Base-by-base conservation (phyloP, 2,113 vertebrate species). In the Calyptomena viridis region DNA sequence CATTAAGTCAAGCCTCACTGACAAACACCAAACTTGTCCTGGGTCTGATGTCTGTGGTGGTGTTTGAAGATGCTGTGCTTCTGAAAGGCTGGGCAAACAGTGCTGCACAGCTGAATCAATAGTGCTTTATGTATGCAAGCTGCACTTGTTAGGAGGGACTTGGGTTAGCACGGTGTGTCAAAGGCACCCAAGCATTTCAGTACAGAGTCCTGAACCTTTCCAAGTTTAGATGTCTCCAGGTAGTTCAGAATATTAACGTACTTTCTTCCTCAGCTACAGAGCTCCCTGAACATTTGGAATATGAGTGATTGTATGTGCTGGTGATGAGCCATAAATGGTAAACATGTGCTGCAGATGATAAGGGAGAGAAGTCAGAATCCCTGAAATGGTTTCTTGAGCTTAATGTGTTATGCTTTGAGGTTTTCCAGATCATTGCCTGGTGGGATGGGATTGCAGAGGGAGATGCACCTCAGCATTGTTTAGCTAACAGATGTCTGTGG, bases 261-360 rank as follows among this genome's bases (percentile, higher is more conserved):
- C 40, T 95, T 91, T 76, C 63, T 75, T 78, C 44, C 56, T 56
- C 21, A 10, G 68, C 59, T 55, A 21, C 39, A 21, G 75, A 74
- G 68, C 55, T 88, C 74, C 88, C 88, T 27, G 59, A 96, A 35
- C 50, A 23, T 50, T 94, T 87, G 74, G 87, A 55, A 30, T 74
- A 2, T 44, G 76, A 96, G 84, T 27, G 84, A 94, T 87, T 94
- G 95, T 3, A 8, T 71, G 92, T 94, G 93, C 71, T 87, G 74
- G 75, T 96, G 92, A 94, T 92, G 89, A 95, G 81, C 90, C 81
- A 86, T 87, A 87, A 93, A 89, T 35, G 4, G 85, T 95, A 90
- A 97, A 89, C 72, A 47, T 95, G 94, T 97, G 93, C 89, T 89
- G 44, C 37, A 87, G 91, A 89, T 82, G 95, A 96, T 93, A 94